Evolutionary conservation across 2,797 vertebrate genomes (phyloP).

Genomic region (Ibycter americanus): DNA sequence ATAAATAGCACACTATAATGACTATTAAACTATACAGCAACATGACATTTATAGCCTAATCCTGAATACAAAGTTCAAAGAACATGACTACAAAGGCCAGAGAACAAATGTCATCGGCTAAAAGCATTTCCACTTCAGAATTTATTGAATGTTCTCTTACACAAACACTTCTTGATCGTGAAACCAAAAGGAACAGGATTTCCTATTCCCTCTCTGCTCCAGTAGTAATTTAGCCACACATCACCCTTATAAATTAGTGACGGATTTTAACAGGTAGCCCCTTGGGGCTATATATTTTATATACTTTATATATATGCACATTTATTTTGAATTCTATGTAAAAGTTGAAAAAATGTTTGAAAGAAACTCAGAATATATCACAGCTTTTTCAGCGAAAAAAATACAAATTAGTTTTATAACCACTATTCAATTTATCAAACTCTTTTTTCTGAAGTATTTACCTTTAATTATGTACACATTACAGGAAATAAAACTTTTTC

Average conservation of each 20-base stretch:
- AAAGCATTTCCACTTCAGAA: conserved; percentile 72
- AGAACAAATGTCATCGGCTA: conserved; percentile 66
- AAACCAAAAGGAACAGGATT: conserved; percentile 68
- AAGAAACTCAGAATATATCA: conserved; percentile 74
- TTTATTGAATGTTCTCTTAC: conserved; percentile 77
- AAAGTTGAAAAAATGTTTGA: conserved; percentile 70
- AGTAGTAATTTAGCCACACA: conserved; percentile 59
- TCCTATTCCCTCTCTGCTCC: conserved; percentile 55
- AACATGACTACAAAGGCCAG: conserved; percentile 69
- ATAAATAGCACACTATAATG: conserved; percentile 71
- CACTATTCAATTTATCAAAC: conserved; percentile 78
- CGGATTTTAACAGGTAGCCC: conserved; percentile 64
- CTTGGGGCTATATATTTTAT: conserved; percentile 64
- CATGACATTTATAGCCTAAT: conserved; percentile 66
- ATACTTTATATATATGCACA: conserved; percentile 73
- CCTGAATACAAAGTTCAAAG: conserved; percentile 74
- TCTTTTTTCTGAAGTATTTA: conserved; percentile 72
- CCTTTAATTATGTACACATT: conserved; percentile 76
- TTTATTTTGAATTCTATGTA: conserved; percentile 67
- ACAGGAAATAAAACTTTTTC: conserved; percentile 75
- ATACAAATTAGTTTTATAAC: conserved; percentile 75
- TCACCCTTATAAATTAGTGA: conserved; percentile 67
- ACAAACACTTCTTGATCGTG: conserved; percentile 68
- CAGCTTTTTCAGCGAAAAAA: conserved; percentile 74
- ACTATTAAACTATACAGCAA: conserved; percentile 71